These are phyloP conservation scores for Poliocrania exsul DNA, from an alignment of 2,797 vertebrate species.

Conservation along the genomic window DNA sequence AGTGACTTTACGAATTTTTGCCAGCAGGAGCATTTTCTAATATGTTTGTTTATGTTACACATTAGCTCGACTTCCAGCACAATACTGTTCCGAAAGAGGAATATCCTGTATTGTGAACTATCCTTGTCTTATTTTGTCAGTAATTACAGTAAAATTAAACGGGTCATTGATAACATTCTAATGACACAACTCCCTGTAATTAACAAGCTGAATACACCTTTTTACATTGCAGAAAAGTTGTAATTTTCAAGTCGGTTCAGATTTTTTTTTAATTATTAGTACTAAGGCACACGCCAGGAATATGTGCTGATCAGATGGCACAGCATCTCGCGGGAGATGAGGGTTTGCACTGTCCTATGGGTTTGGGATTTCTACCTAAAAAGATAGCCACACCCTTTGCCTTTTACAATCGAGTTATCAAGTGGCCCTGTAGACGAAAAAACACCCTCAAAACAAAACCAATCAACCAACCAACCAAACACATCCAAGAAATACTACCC, in stretches of 20 bases:
- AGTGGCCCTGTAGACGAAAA: neutral
- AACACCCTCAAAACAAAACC: neutral
- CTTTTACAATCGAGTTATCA: neutral
- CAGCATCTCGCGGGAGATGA: neutral
- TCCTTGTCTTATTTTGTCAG: constrained; percentile 71
- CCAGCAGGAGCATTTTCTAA: neutral
- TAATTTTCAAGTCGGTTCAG: constrained; percentile 62
- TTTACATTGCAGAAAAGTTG: constrained; percentile 59
- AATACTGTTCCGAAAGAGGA: constrained; percentile 52
- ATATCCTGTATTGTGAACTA: constrained; percentile 66
- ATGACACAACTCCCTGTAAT: constrained; percentile 64
- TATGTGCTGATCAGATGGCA: neutral
- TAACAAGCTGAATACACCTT: constrained; percentile 74
- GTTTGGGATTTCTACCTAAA: neutral
- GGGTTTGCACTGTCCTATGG: neutral
- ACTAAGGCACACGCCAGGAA: neutral
- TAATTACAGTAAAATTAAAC: constrained; percentile 73
- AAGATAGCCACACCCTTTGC: neutral
- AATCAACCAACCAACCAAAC: neutral
- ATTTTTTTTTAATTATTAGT: constrained; percentile 1
- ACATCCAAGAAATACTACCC: neutral
- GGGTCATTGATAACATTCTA: constrained; percentile 74
- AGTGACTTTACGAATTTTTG: neutral
- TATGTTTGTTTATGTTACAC: constrained; percentile 23
- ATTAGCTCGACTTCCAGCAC: constrained; percentile 5